Evolutionary conservation across 2,888 invertebrate species (phyloP).

Genomic region (Dynastes hyllus): DNA sequence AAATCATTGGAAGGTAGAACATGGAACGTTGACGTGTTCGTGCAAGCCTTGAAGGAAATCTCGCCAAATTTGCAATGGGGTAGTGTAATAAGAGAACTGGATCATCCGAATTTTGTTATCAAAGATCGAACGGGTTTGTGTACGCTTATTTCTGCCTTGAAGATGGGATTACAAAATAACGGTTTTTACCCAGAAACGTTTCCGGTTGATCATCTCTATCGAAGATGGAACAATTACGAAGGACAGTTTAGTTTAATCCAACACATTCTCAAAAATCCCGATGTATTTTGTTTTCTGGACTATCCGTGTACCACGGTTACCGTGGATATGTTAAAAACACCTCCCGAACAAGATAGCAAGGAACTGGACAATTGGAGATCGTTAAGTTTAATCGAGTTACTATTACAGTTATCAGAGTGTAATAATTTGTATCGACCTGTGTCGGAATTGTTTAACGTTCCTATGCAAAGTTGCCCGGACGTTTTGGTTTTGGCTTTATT

Average conservation of each 20-base stretch:
- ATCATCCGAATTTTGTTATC: conserved; percentile 91
- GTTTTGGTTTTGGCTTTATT: conserved; percentile 91
- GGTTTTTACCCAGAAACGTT: conserved; percentile 82
- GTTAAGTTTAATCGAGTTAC: conserved; percentile 90
- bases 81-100: conserved; percentile 92
- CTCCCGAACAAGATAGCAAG: conserved; percentile 95
- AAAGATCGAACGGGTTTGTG: conserved; percentile 90
- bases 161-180: conserved; percentile 85
- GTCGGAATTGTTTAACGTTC: conserved; percentile 93
- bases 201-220: conserved; percentile 92
- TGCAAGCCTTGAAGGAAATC: conserved; percentile 92
- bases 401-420: conserved; percentile 90
- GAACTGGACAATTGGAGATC: conserved; percentile 96
- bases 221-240: conserved; percentile 94
- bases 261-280: conserved; percentile 90
- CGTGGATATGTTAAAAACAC: conserved; percentile 92
- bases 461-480: conserved; percentile 95
- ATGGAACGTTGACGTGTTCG: conserved; percentile 96
- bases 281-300: conserved; percentile 96
- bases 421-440: conserved; percentile 88
- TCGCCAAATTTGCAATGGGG: conserved; percentile 93
- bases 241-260: conserved; percentile 93
- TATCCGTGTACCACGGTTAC: conserved; percentile 90
- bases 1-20: conserved; percentile 70
- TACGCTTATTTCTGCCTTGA: conserved; percentile 87